Percentiles rank a stretch among this genome's conserved stretches.
phyloP scores from a whole-genome alignment of 2,113 vertebrate genomes.

The Calidris pygmaea region DNA sequence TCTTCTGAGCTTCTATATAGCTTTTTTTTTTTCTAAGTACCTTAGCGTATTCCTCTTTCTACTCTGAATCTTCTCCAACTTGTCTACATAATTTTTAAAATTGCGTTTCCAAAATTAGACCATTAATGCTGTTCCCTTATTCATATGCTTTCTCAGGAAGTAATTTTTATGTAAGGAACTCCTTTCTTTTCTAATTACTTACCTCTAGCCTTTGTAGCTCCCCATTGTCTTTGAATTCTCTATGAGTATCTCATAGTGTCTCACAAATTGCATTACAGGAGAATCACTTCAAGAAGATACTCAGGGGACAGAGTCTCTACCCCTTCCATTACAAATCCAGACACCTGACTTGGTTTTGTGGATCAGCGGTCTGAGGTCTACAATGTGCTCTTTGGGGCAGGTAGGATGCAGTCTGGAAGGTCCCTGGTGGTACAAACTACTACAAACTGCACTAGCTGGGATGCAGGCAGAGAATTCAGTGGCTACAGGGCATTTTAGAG shows the following conservation, averaged over 20 bases:
- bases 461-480: neutral
- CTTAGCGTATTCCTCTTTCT: neutral
- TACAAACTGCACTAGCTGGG: neutral
- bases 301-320: neutral
- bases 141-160: neutral
- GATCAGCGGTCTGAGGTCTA: neutral
- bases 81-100: neutral
- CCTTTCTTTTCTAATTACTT: neutral
- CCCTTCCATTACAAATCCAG: neutral
- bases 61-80: neutral
- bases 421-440: too few species aligned
- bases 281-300: neutral
- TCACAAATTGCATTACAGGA: neutral
- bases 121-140: neutral
- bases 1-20: neutral
- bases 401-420: neutral
- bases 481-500: neutral
- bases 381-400: neutral
- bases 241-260: neutral
- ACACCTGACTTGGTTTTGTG: neutral
- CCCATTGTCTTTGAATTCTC: neutral
- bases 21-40: neutral
- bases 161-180: neutral
- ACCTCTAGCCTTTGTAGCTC: neutral
- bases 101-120: fast-evolving